Evolutionary conservation across 92 coral and sea anemone genomes (phyloP), one percentile per base, ranked within the genome.

Genomic region (Chrysogorgia sp.): DNA sequence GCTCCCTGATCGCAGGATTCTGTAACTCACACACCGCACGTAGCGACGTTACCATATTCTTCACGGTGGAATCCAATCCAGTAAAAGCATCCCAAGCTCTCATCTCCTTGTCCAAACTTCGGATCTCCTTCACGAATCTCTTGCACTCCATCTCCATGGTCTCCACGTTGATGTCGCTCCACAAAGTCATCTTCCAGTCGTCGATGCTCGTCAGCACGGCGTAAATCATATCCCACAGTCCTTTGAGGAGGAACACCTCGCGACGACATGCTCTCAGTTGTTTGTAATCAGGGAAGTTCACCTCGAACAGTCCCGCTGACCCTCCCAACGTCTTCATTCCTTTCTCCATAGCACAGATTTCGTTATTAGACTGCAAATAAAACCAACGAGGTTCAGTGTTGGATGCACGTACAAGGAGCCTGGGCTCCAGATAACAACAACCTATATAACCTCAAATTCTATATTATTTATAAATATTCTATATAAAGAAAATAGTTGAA

Each of bases 111-210:
- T 96, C 99, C 45, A 96, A 86, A 0, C 86, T 45, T 34, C 97
- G 97, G 40, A 96, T 96, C 83, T 96, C 99, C 68, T 96, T 94
- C 21, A 96, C 99, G 64, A 91, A 96, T 63, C 99, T 63, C 74
- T 96, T 96, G 71, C 99, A 96, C 52, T 96, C 99, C 96, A 96
- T 89, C 70, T 96, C 99, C 99, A 96, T 96, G 81, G 90, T 88
- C 78, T 91, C 97, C 14, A 96, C 99, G 61, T 96, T 81, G 64
- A 96, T 96, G 56, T 96, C 99, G 17, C 88, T 91, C 99, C 99
- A 96, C 1, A 90, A 85, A 1, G 99, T 96, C 26, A 74, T 78
- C 89, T 96, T 96, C 99, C 99, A 96, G 59, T 96, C 99, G 0
- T 96, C 99, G 14, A 96, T 92, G 63, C 96, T 96, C 41, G 90